These are phyloP conservation scores for Trachymyrmex cornetzi DNA, from an alignment of 1,140 invertebrate species.

Conservation along the genomic window DNA sequence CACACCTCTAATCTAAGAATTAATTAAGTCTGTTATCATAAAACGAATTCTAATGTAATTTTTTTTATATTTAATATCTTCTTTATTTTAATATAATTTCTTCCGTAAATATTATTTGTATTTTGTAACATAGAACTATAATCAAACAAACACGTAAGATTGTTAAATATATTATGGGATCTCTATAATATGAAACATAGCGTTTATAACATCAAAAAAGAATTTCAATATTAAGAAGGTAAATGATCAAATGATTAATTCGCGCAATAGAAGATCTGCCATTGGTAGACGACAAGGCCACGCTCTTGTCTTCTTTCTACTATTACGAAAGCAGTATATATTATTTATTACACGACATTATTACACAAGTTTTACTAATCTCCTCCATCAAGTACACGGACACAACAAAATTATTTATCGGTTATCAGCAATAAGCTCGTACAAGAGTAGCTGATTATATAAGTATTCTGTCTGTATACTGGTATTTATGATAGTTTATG, in stretches of 20 bases:
- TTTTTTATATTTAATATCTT: neutral
- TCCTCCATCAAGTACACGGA: neutral
- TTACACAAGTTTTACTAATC: conserved; percentile 5
- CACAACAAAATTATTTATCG: conserved; percentile 1
- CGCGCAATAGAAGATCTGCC: neutral
- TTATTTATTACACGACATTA: neutral
- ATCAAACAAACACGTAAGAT: neutral
- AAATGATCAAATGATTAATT: neutral
- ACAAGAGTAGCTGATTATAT: neutral
- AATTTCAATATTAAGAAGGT: neutral
- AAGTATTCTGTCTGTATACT: neutral
- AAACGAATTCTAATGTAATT: too few species aligned
- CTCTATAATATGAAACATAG: too few species aligned
- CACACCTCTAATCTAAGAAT: too few species aligned
- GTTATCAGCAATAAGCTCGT: neutral
- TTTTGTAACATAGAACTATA: neutral
- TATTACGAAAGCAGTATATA: neutral
- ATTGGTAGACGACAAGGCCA: neutral
- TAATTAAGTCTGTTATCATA: too few species aligned
- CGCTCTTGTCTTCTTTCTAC: neutral
- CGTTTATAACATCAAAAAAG: neutral
- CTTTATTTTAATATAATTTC: neutral
- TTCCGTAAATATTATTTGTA: neutral
- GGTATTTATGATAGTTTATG: neutral
- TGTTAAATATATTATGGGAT: neutral